phyloP scores from a whole-genome alignment of 2,888 invertebrate species.

The Aphelenchoides bicaudatus region DNA sequence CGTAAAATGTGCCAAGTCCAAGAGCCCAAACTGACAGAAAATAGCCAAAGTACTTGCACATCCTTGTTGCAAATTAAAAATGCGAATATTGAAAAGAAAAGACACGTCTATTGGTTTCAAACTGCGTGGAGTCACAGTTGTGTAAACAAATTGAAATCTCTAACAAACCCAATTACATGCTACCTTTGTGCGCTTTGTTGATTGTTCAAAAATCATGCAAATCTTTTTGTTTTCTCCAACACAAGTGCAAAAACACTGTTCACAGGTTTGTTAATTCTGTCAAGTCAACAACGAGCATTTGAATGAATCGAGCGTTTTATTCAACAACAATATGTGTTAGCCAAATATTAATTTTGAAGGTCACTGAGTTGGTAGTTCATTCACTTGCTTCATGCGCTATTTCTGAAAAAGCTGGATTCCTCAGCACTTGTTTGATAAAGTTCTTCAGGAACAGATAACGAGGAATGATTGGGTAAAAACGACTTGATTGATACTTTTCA shows the following conservation, averaged over 20 bases:
- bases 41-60: slow-evolving; percentile 9
- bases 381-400: slow-evolving; percentile 83
- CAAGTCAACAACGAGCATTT: too few species aligned
- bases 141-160: not conserved
- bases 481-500: slow-evolving; percentile 45
- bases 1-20: slow-evolving; percentile 8
- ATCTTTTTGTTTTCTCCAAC: too few species aligned
- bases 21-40: not conserved
- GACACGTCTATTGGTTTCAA: not conserved
- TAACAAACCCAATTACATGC: too few species aligned
- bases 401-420: slow-evolving; percentile 93
- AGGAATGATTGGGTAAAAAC: slow-evolving; percentile 55
- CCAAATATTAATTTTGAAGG: too few species aligned
- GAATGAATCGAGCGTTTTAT: too few species aligned
- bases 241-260: too few species aligned
- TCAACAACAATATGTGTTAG: too few species aligned
- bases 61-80: not conserved
- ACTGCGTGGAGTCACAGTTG: not conserved
- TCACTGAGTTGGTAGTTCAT: slow-evolving; percentile 10
- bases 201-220: too few species aligned
- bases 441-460: slow-evolving; percentile 92
- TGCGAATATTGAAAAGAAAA: not conserved
- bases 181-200: too few species aligned
- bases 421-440: slow-evolving; percentile 92
- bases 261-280: too few species aligned